Conservation (phyloP, 2,113 vertebrate genomes). For the Thamnophis sirtalis region DNA sequence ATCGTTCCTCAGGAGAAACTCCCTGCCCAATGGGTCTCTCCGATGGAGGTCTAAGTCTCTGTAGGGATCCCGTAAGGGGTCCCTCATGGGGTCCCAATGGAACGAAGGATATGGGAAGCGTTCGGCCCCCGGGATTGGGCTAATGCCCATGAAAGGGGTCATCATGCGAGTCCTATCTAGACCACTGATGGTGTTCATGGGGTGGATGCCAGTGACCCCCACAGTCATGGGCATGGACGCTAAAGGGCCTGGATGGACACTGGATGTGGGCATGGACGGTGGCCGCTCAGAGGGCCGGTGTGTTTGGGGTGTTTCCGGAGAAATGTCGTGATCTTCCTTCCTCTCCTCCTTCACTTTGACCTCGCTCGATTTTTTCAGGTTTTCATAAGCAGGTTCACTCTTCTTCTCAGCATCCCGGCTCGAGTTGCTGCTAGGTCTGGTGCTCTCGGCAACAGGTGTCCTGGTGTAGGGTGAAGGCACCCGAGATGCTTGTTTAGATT, state of each 20-base stretch:
- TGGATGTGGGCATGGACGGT: constrained; percentile 65
- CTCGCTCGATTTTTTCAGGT: constrained; percentile 85
- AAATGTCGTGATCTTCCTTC: constrained; percentile 89
- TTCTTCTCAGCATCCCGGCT: constrained; percentile 87
- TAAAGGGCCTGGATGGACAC: constrained; percentile 79
- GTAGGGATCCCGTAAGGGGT: constrained; percentile 85
- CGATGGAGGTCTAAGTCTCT: constrained; percentile 89
- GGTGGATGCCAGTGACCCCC: constrained; percentile 86
- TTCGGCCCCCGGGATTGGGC: constrained; percentile 91
- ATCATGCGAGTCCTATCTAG: constrained; percentile 96
- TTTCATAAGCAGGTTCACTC: constrained; percentile 77
- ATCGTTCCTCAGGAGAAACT: constrained; percentile 88
- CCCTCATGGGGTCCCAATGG: constrained; percentile 96
- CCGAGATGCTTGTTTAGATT: constrained; percentile 82
- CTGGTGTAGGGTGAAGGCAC: constrained; percentile 84
- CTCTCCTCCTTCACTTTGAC: constrained; percentile 95
- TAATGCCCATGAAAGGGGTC: constrained; percentile 95
- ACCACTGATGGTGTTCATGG: constrained; percentile 86
- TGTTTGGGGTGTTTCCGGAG: constrained; percentile 71
- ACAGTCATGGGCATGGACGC: constrained; percentile 84
- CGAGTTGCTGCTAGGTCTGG: constrained; percentile 78
- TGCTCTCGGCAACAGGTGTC: constrained; percentile 62
- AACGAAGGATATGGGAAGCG: constrained; percentile 93
- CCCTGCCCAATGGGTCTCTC: constrained; percentile 76
- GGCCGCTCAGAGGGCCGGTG: constrained; percentile 71